These are phyloP conservation scores for Harpagifer antarcticus DNA, from an alignment of 2,797 vertebrate species.

Conservation along the genomic window DNA sequence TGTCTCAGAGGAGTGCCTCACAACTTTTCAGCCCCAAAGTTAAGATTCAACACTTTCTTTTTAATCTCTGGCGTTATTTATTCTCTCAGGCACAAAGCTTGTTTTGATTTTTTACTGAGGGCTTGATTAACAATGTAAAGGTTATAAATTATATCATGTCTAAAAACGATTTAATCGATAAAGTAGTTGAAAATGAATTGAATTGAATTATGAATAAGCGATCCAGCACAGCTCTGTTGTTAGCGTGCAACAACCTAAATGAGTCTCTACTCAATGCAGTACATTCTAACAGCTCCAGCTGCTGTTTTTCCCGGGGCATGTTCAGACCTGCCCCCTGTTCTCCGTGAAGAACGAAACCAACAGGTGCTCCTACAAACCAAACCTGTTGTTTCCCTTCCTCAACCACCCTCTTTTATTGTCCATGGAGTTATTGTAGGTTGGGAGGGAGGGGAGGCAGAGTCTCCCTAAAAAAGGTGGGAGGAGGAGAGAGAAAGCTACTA, in stretches of 20 bases:
- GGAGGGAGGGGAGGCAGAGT: conserved; percentile 14
- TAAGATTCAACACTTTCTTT: conserved; percentile 30
- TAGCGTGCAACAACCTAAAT: conserved; percentile 1
- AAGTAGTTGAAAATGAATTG: background rate
- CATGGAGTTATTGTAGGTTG: background rate
- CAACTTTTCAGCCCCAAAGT: conserved; percentile 33
- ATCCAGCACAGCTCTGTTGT: background rate
- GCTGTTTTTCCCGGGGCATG: conserved; percentile 58
- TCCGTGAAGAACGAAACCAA: conserved; percentile 24
- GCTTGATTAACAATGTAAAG: background rate
- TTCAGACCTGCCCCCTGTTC: conserved; percentile 63
- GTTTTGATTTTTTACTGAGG: background rate
- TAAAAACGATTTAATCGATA: background rate
- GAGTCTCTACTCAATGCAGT: conserved; percentile 5
- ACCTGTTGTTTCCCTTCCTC: conserved; percentile 51
- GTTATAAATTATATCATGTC: background rate
- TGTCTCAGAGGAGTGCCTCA: conserved; percentile 32
- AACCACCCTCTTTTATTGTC: background rate
- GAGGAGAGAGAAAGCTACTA: background rate
- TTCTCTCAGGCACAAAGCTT: conserved; percentile 13
- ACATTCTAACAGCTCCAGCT: conserved; percentile 49
- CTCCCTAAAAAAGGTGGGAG: conserved; percentile 1
- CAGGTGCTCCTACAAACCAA: conserved; percentile 49
- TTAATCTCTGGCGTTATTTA: conserved; percentile 18
- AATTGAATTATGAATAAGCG: background rate